These are phyloP conservation scores for Dendrolimus pini DNA, from an alignment of 2,888 invertebrate species.

Conservation along the genomic window DNA sequence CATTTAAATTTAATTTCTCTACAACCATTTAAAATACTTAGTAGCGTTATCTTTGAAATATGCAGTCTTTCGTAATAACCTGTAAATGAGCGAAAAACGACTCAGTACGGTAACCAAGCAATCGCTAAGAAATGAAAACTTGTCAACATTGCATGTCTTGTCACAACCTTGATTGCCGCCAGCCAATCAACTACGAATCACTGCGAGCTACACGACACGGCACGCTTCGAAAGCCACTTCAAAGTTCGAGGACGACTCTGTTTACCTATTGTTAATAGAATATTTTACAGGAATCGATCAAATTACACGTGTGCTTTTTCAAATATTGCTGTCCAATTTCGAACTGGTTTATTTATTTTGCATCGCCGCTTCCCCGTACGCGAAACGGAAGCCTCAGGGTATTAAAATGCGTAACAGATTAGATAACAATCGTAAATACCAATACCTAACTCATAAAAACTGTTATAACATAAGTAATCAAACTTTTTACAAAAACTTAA, in stretches of 20 bases:
- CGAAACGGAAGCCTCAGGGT: background rate
- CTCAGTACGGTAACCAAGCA: background rate
- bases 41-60: too few species aligned
- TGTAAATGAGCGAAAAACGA: too few species aligned
- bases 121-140: background rate
- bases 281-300: slow-evolving; percentile 33
- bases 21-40: too few species aligned
- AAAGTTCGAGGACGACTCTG: slow-evolving; percentile 31
- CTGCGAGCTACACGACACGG: slow-evolving; percentile 14
- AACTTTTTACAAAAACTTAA: too few species aligned
- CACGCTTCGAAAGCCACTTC: slow-evolving; percentile 16
- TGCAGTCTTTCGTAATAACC: too few species aligned
- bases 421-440: too few species aligned
- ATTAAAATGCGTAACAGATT: too few species aligned
- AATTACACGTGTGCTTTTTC: slow-evolving; percentile 26
- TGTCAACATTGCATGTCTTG: slow-evolving; percentile 4
- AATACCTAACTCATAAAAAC: too few species aligned
- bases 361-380: slow-evolving; percentile 1
- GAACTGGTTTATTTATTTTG: slow-evolving; percentile 7
- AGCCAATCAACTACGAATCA: slow-evolving; percentile 27
- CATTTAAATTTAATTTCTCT: too few species aligned
- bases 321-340: slow-evolving; percentile 22
- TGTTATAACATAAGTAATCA: too few species aligned
- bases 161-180: slow-evolving; percentile 18
- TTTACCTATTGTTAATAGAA: slow-evolving; percentile 22